Conservation (phyloP, 2,113 vertebrate genomes). For the Hyla sarda region DNA sequence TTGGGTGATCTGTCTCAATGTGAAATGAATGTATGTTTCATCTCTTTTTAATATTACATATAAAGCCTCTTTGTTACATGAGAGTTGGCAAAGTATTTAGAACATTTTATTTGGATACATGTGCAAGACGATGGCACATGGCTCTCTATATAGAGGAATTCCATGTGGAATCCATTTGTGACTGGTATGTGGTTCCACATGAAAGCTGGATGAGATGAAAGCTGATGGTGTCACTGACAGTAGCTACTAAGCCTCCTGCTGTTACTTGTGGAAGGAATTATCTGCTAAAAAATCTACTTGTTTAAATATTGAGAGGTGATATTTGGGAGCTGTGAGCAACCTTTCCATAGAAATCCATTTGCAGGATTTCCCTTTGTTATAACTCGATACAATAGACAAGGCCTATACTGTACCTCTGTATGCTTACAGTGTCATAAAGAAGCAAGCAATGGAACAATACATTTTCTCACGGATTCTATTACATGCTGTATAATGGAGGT, state of each 20-base stretch:
- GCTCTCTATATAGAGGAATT: background rate
- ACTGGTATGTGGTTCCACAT: background rate
- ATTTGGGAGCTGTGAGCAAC: background rate
- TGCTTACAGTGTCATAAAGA: too few species aligned
- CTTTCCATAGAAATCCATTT: background rate
- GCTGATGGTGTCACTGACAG: background rate
- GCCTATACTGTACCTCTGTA: background rate
- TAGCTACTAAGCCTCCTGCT: background rate
- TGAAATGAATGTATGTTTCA: background rate
- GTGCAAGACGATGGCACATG: background rate
- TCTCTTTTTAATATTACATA: background rate
- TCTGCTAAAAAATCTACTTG: background rate
- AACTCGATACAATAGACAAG: background rate
- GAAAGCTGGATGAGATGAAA: background rate
- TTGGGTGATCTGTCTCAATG: background rate
- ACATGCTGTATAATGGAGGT: too few species aligned
- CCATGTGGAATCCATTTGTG: constrained; percentile 12
- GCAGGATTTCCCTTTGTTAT: background rate
- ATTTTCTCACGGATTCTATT: too few species aligned
- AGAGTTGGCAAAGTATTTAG: background rate
- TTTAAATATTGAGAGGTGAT: background rate
- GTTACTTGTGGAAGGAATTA: constrained; percentile 2
- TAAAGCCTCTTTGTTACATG: background rate
- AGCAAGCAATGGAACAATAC: too few species aligned
- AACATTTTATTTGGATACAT: background rate